Evolutionary conservation across 1,140 invertebrate species (phyloP), one percentile per base, ranked within the genome.

Genomic region (Lordiphosa mommai): DNA sequence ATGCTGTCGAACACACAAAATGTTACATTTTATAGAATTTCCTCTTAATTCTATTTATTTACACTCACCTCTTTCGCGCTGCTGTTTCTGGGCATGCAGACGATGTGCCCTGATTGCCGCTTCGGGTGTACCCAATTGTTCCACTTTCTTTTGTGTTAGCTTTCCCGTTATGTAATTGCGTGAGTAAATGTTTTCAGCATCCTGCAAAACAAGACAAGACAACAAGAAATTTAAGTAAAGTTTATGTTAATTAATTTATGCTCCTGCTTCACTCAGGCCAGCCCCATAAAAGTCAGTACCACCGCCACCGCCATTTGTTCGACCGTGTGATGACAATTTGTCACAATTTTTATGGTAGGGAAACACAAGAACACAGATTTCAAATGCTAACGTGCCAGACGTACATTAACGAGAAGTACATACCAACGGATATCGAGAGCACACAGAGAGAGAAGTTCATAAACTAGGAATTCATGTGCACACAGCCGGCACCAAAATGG

Each of bases 401-500:
- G 33, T 44, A 67, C 63, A 66, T 67, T 50, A 67, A 63, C 47
- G 27, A 52, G 60, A 52, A 63, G 60, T 63, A 52, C 53, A 16
- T 53, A 32, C 49, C 20, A 2, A 14, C 38, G 29, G 9, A 40
- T 38, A 38, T 61, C 33, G 44, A 23, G 29, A 23, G 16, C 37
- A 34, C 61, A n/a, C n/a, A n/a, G n/a, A n/a, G n/a, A n/a, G n/a
- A 60, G 71, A 72, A 82, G 57, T 82, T 82, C 77, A 82, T 82
- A 82, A 82, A 82, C 76, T 72, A 72, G 68, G 76, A 82, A 82
- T 82, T 82, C 71, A 76, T 82, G 66, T 70, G 74, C 57, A 41
- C 23, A 51, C 55, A 66, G 61, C 57, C 43, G 51, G 49, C 30
- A 66, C 56, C 61, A 46, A 36, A 63, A 16, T 23, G 13, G 40